Conservation (phyloP, 1,140 invertebrate genomes). For the Zaprionus ornatus region DNA sequence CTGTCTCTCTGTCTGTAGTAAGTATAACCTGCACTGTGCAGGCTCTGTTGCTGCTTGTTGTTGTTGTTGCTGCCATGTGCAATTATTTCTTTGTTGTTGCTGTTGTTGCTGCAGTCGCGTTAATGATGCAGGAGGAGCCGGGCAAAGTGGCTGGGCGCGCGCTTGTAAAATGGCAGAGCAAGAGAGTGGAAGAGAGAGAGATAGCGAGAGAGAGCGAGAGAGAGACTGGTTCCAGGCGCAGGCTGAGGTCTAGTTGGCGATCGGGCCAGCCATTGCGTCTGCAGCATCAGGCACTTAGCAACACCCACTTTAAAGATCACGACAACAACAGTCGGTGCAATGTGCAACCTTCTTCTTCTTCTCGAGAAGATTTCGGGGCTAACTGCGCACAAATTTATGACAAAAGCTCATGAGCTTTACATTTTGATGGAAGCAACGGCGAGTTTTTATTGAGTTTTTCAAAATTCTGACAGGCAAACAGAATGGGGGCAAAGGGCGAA, state of each 20-base stretch:
- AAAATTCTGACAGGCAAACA: conserved; percentile 66
- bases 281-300: conserved; percentile 73
- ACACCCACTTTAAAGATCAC: conserved; percentile 80
- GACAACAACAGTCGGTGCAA: conserved; percentile 50
- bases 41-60: conserved; percentile 24
- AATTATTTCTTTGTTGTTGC: conserved; percentile 73
- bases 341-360: conserved; percentile 16
- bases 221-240: conserved; percentile 17
- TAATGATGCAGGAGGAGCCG: conserved; percentile 67
- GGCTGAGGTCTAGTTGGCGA: background rate
- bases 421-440: conserved; percentile 31
- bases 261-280: conserved; percentile 73
- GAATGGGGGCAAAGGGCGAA: conserved; percentile 30
- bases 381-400: conserved; percentile 59
- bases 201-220: background rate
- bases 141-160: conserved; percentile 19
- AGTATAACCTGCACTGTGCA: conserved; percentile 43
- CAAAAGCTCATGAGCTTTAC: conserved; percentile 50
- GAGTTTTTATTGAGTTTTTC: conserved; percentile 70
- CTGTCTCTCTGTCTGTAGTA: background rate
- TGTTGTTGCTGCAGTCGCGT: conserved; percentile 60
- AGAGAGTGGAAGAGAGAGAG: background rate
- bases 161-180: conserved; percentile 75
- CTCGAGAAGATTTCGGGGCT: conserved; percentile 17
- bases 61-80: conserved; percentile 53